Conservation (phyloP, 2,888 invertebrate species). For the Brachyptera risi region DNA sequence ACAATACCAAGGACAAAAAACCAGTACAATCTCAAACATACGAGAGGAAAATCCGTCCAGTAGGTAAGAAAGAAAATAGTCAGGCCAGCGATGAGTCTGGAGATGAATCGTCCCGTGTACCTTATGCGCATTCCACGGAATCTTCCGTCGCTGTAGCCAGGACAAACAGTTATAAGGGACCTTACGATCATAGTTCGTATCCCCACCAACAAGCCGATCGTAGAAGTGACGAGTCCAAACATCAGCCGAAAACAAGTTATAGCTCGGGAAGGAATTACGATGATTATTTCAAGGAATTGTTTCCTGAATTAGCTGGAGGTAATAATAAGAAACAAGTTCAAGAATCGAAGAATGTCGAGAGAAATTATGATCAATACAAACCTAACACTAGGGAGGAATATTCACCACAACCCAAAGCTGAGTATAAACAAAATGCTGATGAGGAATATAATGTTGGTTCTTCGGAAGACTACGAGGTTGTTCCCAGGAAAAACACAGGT, state of each 20-base stretch:
- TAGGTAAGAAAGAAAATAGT: not conserved
- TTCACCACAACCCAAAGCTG: not conserved
- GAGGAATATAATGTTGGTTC: not conserved
- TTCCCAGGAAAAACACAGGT: not conserved
- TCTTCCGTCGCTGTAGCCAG: not conserved
- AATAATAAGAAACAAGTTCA: not conserved
- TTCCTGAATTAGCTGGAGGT: constrained; percentile 42
- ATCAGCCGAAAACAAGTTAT: constrained; percentile 21
- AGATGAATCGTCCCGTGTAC: not conserved
- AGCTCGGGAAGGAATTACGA: constrained; percentile 39
- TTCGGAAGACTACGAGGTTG: not conserved
- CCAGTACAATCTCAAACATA: not conserved
- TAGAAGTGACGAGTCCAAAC: constrained; percentile 48
- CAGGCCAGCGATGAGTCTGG: not conserved
- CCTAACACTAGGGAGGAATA: not conserved
- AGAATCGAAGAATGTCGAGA: not conserved
- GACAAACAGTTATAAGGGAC: constrained; percentile 7
- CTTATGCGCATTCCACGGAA: constrained; percentile 2
- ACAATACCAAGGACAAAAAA: constrained; percentile 21
- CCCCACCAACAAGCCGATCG: constrained; percentile 34
- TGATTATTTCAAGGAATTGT: constrained; percentile 47
- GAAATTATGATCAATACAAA: not conserved
- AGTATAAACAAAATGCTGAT: not conserved
- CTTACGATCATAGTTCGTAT: constrained; percentile 9
- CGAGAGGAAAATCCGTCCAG: not conserved